phyloP scores from a whole-genome alignment of 2,113 vertebrate species.

The Tautogolabrus adspersus region DNA sequence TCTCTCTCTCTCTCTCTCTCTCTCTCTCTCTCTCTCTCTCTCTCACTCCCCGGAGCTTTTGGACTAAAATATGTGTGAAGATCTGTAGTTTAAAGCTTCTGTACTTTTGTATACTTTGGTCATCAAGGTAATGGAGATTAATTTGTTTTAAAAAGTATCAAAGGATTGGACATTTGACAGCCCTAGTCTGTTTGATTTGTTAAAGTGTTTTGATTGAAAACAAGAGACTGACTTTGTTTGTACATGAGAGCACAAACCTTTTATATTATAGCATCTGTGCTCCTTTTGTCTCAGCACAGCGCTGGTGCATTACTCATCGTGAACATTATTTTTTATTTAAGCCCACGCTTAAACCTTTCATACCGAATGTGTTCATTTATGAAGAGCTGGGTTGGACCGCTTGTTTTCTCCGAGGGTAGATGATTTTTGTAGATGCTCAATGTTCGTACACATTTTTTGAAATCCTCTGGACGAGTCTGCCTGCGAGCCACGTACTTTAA shows the following conservation, averaged over 20 bases:
- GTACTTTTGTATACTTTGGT: too few species aligned
- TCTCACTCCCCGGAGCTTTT: too few species aligned
- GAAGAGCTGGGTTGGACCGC: neutral
- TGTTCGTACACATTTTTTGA: neutral
- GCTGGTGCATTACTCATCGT: constrained; percentile 44
- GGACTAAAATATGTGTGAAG: too few species aligned
- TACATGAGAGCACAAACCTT: constrained; percentile 17
- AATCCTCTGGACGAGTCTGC: neutral
- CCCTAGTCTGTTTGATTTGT: too few species aligned
- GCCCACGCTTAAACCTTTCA: constrained; percentile 30
- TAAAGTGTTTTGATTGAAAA: constrained; percentile 6
- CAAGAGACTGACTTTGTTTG: neutral
- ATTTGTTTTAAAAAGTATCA: too few species aligned
- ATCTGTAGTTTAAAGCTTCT: too few species aligned
- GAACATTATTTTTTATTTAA: neutral
- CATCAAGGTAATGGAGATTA: too few species aligned
- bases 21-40: too few species aligned
- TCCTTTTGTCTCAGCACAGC: constrained; percentile 14
- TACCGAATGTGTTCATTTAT: constrained; percentile 9
- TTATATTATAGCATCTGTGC: constrained; percentile 26
- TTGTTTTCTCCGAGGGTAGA: constrained; percentile 8
- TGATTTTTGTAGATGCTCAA: neutral
- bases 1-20: too few species aligned
- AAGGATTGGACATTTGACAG: too few species aligned
- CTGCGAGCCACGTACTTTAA: neutral